Base-by-base conservation (phyloP, 2,113 vertebrate genomes). In the Fregata magnificens region DNA sequence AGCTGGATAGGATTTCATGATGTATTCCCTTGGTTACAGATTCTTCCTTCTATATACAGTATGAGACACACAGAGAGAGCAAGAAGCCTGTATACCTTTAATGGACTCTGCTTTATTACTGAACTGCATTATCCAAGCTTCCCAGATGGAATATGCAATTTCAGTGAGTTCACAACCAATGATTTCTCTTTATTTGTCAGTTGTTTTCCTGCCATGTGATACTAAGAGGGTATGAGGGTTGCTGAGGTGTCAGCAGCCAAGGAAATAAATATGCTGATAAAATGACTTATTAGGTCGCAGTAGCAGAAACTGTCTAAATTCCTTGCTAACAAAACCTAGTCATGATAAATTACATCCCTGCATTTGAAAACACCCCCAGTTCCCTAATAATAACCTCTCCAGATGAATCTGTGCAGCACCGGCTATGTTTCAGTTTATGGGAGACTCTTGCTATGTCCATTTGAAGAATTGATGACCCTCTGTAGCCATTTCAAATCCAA, bases 111-210 rank as follows among this genome's bases (percentile, higher is more conserved):
- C 49, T 93, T 89, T 94, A 79, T 78, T 95, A 73, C 67, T 45
- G 59, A 86, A 63, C 74, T 82, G 78, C 91, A 94, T 97, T 96
- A 96, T 76, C 58, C 94, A 94, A 85, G 52, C 42, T 95, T 96
- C 50, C 69, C 78, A 94, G 67, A 31, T 72, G 81, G 76, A 93
- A 96, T 96, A 95, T 94, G 45, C 42, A 79, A 90, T 97, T 96
- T 93, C 81, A 85, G 63, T 92, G 71, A 61, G 52, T 95, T 89
- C 78, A 86, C 65, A 94, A 76, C 42, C 79, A 96, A 82, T 88
- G 83, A 93, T 94, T 96, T 91, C 81, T 95, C 71, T 91, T 93
- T 96, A 93, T 96, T 96, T 97, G 78, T 89, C 95, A 73, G 63
- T 71, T 95, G 61, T 95, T 96, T 92, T 94, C 74, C 70, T 94